Percentiles rank a stretch among this genome's conserved stretches.
Conservation (phyloP, 2,888 invertebrate genomes). For the Apocheima hispidaria region DNA sequence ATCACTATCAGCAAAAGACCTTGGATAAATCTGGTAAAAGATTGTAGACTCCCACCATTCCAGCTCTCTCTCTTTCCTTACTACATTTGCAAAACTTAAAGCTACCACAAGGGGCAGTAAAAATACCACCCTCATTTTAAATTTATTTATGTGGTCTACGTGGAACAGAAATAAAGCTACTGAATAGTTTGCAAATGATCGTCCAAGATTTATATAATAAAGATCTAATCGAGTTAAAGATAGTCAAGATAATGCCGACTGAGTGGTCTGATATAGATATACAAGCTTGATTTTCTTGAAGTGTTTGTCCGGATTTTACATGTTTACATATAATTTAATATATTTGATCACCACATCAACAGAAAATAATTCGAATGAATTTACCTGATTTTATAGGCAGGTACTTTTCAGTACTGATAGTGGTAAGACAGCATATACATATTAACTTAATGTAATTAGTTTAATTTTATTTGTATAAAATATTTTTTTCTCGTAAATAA, state of each 20-base stretch:
- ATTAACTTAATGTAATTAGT: too few species aligned
- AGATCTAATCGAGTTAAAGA: conserved; percentile 28
- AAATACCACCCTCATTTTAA: conserved; percentile 60
- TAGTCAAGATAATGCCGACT: conserved; percentile 39
- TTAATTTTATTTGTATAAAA: too few species aligned
- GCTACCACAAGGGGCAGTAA: conserved; percentile 58
- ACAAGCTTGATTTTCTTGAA: conserved; percentile 1
- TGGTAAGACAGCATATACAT: too few species aligned
- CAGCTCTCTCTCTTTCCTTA: conserved; percentile 54
- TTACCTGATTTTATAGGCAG: background rate
- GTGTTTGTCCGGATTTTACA: background rate
- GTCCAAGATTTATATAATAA: conserved; percentile 50
- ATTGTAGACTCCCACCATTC: conserved; percentile 92
- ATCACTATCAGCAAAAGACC: conserved; percentile 92
- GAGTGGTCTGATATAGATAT: conserved; percentile 49
- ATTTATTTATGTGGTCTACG: background rate
- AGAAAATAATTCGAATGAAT: background rate
- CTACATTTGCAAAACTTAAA: conserved; percentile 50
- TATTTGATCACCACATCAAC: background rate
- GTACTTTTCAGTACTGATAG: background rate
- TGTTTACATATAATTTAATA: background rate
- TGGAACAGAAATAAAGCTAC: conserved; percentile 11
- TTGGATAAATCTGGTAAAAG: conserved; percentile 92
- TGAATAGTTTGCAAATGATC: conserved; percentile 26
- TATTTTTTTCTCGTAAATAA: too few species aligned